Percentiles rank a stretch among this genome's conserved stretches.
phyloP scores from a whole-genome alignment of 2,113 vertebrate genomes.

The Laticauda colubrina region DNA sequence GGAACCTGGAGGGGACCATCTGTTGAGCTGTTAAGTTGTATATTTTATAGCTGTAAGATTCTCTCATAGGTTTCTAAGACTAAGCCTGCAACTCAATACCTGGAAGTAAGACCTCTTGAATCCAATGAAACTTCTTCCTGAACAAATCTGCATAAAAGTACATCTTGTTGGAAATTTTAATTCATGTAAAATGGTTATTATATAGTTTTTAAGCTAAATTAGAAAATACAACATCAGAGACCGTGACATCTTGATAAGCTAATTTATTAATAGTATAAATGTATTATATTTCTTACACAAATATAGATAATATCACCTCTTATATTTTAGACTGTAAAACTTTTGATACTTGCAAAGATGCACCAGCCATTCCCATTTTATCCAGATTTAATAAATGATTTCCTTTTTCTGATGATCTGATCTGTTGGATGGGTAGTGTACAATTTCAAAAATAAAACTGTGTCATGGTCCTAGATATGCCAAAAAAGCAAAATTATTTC shows the following conservation, averaged over 20 bases:
- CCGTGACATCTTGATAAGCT: not conserved
- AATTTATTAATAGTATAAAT: not conserved
- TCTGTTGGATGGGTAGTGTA: not conserved
- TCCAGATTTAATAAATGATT: not conserved
- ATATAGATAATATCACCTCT: not conserved
- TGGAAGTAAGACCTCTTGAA: not conserved
- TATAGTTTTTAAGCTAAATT: not conserved
- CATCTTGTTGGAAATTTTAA: not conserved
- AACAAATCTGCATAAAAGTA: not conserved
- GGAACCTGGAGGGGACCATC: not conserved
- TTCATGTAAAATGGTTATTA: not conserved
- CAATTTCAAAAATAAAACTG: not conserved
- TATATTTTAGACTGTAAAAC: too few relatives aligned
- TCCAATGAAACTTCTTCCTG: not conserved
- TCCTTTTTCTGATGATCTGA: not conserved
- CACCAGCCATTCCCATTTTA: not conserved
- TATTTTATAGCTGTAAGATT: not conserved
- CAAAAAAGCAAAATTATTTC: not conserved
- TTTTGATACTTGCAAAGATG: too few relatives aligned
- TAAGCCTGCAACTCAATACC: not conserved
- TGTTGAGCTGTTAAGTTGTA: not conserved
- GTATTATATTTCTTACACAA: too few relatives aligned
- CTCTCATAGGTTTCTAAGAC: not conserved
- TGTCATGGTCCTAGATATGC: not conserved
- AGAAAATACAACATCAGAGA: not conserved